A percentile compares a stretch with the other conserved stretches of the same genome.
Evolutionary conservation across 2,797 vertebrate species (phyloP).

Genomic region (Otolemur crassicaudatus): DNA sequence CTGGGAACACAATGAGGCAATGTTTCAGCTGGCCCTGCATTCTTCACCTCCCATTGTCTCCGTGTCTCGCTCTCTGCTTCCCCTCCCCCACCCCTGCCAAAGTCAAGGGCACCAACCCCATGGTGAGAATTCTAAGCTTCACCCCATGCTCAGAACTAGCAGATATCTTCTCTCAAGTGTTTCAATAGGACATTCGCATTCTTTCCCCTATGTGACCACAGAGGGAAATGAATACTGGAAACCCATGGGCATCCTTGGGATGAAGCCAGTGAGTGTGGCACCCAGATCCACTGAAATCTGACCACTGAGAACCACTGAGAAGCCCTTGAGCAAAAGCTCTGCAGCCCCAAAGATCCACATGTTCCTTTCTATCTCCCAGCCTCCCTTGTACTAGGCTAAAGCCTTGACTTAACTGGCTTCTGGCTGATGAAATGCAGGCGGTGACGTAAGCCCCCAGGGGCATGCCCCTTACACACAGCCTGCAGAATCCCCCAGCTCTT

Average conservation of each 20-base stretch:
- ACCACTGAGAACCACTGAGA: neutral
- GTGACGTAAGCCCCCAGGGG: neutral
- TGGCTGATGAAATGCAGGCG: neutral
- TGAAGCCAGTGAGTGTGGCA: neutral
- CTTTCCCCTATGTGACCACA: neutral
- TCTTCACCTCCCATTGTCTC: constrained; percentile 70
- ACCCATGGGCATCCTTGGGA: neutral
- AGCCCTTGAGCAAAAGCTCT: neutral
- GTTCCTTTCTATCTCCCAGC: neutral
- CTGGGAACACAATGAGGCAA: constrained; percentile 68
- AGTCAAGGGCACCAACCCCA: neutral
- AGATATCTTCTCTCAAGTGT: neutral
- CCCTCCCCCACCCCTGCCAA: neutral
- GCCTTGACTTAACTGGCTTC: neutral
- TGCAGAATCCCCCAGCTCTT: neutral
- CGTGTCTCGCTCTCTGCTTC: neutral
- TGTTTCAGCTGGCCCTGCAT: constrained; percentile 78
- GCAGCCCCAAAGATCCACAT: neutral
- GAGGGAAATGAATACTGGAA: neutral
- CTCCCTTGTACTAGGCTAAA: neutral
- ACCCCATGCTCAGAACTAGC: neutral
- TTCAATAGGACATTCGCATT: neutral
- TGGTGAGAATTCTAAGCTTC: neutral
- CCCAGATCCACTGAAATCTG: neutral
- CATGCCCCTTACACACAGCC: neutral